Base-by-base conservation (phyloP, 2,888 invertebrate species). In the Drosophila atroscutellata region DNA sequence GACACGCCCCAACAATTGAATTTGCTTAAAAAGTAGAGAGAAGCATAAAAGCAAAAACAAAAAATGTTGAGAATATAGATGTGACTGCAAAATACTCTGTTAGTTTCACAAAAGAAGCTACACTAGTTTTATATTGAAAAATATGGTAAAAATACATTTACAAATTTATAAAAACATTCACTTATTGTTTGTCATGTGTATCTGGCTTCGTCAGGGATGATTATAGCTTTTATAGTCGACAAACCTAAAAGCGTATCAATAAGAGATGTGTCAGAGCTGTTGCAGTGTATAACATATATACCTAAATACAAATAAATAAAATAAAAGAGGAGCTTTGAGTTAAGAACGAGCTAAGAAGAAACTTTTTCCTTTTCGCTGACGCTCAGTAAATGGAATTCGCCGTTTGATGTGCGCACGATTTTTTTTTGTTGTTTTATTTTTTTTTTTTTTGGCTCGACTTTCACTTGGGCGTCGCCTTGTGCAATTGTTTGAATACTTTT, bases 401-500 rank as follows among this genome's bases (percentile, higher is more conserved):
- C 89, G 87, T 88, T 88, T 88, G 87, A 88, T 88, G 90, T 88
- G 89, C 55, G 73, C 66, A 57, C 69, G 68, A 71, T 69, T 63
- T 67, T 55, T 57, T 42, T 47, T 55, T 57, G 37, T 47, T 39
- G 9, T 55, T 66, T 52, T 66, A 20, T 20, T 8, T 54, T 26
- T 26, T 26, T 49, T 26, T 49, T 49, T 56, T 60, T 72, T 57
- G 32, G 55, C 55, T 63, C 30, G 71, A 75, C 87, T 81, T 85
- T 87, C 80, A 85, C 79, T 85, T 85, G 88, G 86, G 83, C 84
- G 88, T 84, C 88, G 89, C 86, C 86, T 85, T 87, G 85, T 87
- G 83, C 86, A 87, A 87, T 87, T 87, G 90, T 89, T 87, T 90
- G 90, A 87, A 87, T 87, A 88, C 87, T 88, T 87, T 77, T 85